Base-by-base conservation (phyloP, 1,140 invertebrate species). In the Megalopta genalis region DNA sequence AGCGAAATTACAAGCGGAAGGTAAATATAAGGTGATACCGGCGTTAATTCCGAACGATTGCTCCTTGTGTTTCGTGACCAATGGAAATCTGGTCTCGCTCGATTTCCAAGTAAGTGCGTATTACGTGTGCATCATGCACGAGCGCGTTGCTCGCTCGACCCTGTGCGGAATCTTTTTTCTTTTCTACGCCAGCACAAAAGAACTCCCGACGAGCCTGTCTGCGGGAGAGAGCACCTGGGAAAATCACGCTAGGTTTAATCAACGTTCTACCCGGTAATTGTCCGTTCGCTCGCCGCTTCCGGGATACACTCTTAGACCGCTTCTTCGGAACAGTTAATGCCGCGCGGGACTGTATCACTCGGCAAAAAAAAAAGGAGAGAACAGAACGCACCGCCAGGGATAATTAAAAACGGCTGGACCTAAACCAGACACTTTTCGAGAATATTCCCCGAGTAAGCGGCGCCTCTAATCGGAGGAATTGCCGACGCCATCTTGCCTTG, bases 31-130 rank as follows among this genome's bases (percentile, higher is more conserved):
- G 65, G 27, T 14, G 37, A 27, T 32, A 25, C 57, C 39, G 32
- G 42, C 57, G 74, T 85, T 85, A 84, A 80, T 85, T 84, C 59
- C 78, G 42, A 77, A 83, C 59, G 81, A 84, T 84, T 80, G 69
- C 72, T 39, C n/a, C 75, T 68, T 69, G 66, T 63, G 74, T 70
- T 77, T 81, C 72, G 68, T 77, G 82, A 72, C 77, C 68, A 80
- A 76, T 72, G 52, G 57, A 23, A 80, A 84, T 77, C 68, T 72
- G 54, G 23, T 77, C 63, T 77, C 27, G 75, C 79, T 71, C 60
- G 64, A 49, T 81, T 77, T 73, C 32, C 72, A 72, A 72, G 60
- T 75, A 83, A 82, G 68, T 72, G 77, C 77, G 57, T 76, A 83
- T 84, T 63, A 79, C 39, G 42, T 63, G 54, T 57, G 57, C 67